A percentile compares a stretch with the other conserved stretches of the same genome.
Evolutionary conservation across 2,113 vertebrate genomes (phyloP).

Genomic region (Picathartes gymnocephalus): DNA sequence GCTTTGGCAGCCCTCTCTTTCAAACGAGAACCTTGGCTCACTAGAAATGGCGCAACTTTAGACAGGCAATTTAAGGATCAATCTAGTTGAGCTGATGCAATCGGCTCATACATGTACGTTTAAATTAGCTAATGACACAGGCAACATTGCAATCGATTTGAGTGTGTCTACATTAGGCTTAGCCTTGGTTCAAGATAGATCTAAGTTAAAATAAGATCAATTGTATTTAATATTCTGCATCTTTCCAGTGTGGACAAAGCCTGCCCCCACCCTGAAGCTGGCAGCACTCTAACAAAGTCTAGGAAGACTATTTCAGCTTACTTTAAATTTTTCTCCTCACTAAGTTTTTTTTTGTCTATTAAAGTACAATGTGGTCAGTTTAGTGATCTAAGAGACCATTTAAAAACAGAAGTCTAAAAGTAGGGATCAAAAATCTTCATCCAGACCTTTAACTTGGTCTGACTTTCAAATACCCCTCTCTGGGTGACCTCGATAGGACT

Average conservation of each 20-base stretch:
- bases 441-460: neutral
- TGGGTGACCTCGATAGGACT: neutral
- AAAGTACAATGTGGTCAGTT: neutral
- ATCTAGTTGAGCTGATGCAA: constrained; percentile 32
- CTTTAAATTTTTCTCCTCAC: neutral
- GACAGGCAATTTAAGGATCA: constrained; percentile 51
- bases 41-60: constrained; percentile 4
- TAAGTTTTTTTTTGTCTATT: neutral
- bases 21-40: neutral
- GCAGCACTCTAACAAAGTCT: neutral
- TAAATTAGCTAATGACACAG: constrained; percentile 42
- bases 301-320: neutral
- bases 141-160: constrained; percentile 25
- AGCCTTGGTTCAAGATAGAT: constrained; percentile 11
- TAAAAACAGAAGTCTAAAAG: neutral
- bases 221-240: neutral
- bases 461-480: neutral
- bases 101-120: constrained; percentile 49
- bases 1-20: neutral
- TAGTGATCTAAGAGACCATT: neutral
- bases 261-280: neutral
- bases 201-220: constrained; percentile 24
- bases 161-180: constrained; percentile 1
- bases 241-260: neutral
- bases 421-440: neutral